Evolutionary conservation across 2,888 invertebrate species (phyloP).

Genomic region (Drosophila percnosoma): DNA sequence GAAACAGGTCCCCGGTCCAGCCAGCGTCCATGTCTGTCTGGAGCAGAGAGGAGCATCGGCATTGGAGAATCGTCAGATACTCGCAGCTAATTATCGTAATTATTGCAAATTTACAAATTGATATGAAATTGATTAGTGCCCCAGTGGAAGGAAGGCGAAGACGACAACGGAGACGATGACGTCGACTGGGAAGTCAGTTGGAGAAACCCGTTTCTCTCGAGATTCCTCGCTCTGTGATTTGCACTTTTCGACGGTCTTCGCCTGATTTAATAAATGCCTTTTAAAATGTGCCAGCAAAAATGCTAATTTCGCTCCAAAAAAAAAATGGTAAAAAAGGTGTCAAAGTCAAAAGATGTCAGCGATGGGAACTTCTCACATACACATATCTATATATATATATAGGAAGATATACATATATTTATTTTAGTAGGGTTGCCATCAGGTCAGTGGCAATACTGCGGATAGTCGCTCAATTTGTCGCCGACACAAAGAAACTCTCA

Average conservation of each 20-base stretch:
- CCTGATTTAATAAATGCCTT: conserved; percentile 46
- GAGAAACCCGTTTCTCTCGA: conserved; percentile 44
- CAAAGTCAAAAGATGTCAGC: conserved; percentile 14
- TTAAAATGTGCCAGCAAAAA: conserved; percentile 39
- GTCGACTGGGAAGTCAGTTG: conserved; percentile 18
- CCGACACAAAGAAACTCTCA: conserved; percentile 63
- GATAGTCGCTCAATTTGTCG: conserved; percentile 65
- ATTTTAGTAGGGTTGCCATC: conserved; percentile 24
- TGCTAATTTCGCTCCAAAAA: conserved; percentile 37
- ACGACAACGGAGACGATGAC: conserved; percentile 3
- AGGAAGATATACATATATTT: background rate
- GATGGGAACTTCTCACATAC: background rate
- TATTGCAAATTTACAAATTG: conserved; percentile 85
- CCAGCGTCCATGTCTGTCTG: conserved; percentile 16
- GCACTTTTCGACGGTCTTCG: conserved; percentile 16
- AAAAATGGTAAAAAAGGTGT: conserved; percentile 29
- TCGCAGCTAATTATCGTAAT: conserved; percentile 84
- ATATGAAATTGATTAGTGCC: conserved; percentile 84
- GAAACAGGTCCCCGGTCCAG: conserved; percentile 35
- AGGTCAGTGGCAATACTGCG: conserved; percentile 23
- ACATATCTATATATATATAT: background rate
- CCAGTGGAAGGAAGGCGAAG: conserved; percentile 40
- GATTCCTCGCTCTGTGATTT: conserved; percentile 15
- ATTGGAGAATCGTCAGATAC: conserved; percentile 70
- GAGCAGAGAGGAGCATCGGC: conserved; percentile 27